Base-by-base conservation (phyloP, 1,140 invertebrate genomes). In the Danaus plexippus region DNA sequence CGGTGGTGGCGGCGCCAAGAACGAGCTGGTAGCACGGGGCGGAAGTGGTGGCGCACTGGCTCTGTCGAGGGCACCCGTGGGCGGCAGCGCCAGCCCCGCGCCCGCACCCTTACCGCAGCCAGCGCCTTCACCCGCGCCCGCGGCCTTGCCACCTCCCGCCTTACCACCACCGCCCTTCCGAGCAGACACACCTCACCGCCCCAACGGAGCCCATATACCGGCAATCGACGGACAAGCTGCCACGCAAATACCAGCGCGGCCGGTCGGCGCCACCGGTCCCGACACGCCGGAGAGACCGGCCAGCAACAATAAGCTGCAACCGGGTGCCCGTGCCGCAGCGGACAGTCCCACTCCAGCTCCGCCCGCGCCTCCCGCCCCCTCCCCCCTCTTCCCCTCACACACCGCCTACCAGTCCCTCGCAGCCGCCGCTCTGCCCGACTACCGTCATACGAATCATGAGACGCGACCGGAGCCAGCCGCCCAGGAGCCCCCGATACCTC, bases 361-460 rank as follows among this genome's bases (percentile, higher is more conserved):
- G 15, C 77, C 78, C 13, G 80, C 68, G 59, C 86, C 70, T 52
- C 87, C 63, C 13, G 78, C 69, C 13, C 82, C 80, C 43, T 77
- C 77, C 47, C 82, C 73, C 46, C 76, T 75, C 9, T 81, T 79
- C 66, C 77, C 75, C 44, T 77, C 67, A 69, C 86, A 73, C 73
- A 77, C 89, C 73, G 93, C 92, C 64, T 93, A 94, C 89, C 91
- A 91, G 73, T 91, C 92, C 78, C 92, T 92, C 83, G 91, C 93
- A 80, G 91, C 92, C 85, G 89, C 91, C 70, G 91, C 91, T 76
- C 88, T 90, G 50, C 87, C 87, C 11, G 82, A 85, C 64, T 85
- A 78, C 64, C 73, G 80, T 1, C 82, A 80, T 53, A 85, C 80
- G 11, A 89, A 90, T 67, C 89, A 89, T 74, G 89, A 89, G 63